Base-by-base conservation (phyloP, 1,140 invertebrate genomes). In the Pogonomyrmex barbatus region DNA sequence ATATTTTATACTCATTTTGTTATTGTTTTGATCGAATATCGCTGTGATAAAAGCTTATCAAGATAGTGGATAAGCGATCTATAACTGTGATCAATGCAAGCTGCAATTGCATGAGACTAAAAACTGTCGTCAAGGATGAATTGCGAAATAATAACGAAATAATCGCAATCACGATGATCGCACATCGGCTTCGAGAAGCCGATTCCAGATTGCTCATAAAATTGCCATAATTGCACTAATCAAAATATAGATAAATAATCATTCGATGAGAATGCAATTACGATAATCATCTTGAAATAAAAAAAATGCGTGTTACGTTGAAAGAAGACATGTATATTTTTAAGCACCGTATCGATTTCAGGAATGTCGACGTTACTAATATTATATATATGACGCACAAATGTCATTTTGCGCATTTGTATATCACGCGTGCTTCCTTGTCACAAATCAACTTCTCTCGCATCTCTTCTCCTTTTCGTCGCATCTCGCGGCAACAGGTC, bases 401-500 rank as follows among this genome's bases (percentile, higher is more conserved):
- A 86, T 83, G 87, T 24, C 87, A 67, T 86, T 30, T 47, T 33
- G 8, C 76, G 88, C 89, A 91, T 94, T 94, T 93, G 92, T 94
- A 92, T 93, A 92, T 91, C 91, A 93, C 89, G 91, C 81, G 91
- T 93, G 93, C 91, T 94, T 94, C 91, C 91, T n/a, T n/a, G 93
- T 93, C 92, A 92, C 92, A 90, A 88, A 84, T 79, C 56, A 71
- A 47, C 63, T 79, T 77, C 78, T 89, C 77, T 77, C 79, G 56
- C 60, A 30, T 52, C 52, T 73, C 52, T 76, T 86, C 84, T 58
- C 62, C 60, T 82, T 87, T 56, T 71, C 75, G 67, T 68, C 87
- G 50, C n/a, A 9, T 81, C 87, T 45, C 81, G 87, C 91, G 91
- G 92, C 93, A 93, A 94, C 93, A 93, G 93, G 92, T 94, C 90